A percentile compares a stretch with the other conserved stretches of the same genome.
Conservation (phyloP, 2,797 vertebrate genomes). For the Neoniphon sammara region DNA sequence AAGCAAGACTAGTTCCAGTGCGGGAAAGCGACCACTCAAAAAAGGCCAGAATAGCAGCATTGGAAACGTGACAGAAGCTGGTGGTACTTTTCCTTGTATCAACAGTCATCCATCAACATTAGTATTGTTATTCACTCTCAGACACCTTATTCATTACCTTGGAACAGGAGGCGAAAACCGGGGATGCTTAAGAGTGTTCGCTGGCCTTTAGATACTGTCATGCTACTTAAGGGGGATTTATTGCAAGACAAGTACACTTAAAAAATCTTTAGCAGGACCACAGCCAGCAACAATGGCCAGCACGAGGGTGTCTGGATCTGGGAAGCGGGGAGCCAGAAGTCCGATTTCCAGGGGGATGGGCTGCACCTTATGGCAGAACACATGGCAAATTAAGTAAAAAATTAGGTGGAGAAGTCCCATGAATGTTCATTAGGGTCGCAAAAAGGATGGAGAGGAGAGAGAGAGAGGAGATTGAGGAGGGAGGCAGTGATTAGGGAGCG, state of each 20-base stretch:
- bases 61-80: conserved; percentile 64
- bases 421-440: conserved; percentile 55
- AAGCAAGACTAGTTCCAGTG: conserved; percentile 14
- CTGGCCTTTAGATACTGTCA: conserved; percentile 78
- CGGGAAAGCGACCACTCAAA: conserved; percentile 31
- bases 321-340: conserved; percentile 4
- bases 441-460: conserved; percentile 7
- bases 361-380: conserved; percentile 34
- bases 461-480: conserved; percentile 6
- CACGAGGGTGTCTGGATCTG: conserved; percentile 13
- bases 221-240: conserved; percentile 78
- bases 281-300: conserved; percentile 65
- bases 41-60: conserved; percentile 37
- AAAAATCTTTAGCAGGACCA: conserved; percentile 76
- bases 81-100: conserved; percentile 58
- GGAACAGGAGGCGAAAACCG: conserved; percentile 50
- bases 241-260: conserved; percentile 74
- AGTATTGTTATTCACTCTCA: conserved; percentile 69
- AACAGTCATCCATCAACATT: conserved; percentile 77
- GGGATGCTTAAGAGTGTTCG: conserved; percentile 59
- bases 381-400: conserved; percentile 63
- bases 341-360: conserved; percentile 18
- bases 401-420: conserved; percentile 37
- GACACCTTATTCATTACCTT: conserved; percentile 72
- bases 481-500: conserved; percentile 30